phyloP scores from a whole-genome alignment of 2,888 invertebrate genomes.

The Coelopa pilipes region DNA sequence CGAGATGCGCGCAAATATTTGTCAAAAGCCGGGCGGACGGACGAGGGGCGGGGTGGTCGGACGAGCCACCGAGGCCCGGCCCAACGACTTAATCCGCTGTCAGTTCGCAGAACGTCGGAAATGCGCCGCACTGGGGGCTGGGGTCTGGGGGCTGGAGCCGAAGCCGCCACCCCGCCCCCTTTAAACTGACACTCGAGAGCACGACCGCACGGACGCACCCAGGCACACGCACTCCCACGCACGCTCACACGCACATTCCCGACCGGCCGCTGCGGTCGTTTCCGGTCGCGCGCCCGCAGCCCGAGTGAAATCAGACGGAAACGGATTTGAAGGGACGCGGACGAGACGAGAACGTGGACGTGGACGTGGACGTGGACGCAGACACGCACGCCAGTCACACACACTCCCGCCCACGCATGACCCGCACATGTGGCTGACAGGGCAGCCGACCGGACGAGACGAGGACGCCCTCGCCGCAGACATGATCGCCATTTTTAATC shows the following conservation, averaged over 20 bases:
- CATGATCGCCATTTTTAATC: slow-evolving; percentile 10
- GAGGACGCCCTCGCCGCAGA: background rate
- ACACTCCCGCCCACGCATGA: no score
- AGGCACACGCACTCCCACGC: background rate
- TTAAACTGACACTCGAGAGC: background rate
- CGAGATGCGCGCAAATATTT: slow-evolving; percentile 1
- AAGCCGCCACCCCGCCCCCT: background rate
- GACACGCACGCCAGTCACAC: background rate
- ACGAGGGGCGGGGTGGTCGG: no score
- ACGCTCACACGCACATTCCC: background rate
- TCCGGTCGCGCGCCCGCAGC: slow-evolving; percentile 17
- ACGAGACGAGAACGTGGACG: no score
- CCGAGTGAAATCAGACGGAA: slow-evolving; percentile 35
- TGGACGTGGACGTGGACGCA: no score
- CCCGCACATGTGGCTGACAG: no score
- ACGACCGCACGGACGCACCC: background rate
- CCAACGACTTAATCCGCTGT: slow-evolving; percentile 4
- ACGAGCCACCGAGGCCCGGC: no score
- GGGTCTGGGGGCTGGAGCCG: no score
- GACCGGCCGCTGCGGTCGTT: slow-evolving; percentile 19
- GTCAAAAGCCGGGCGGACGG: background rate
- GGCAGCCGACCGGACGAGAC: slow-evolving; percentile 6
- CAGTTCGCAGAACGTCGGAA: background rate
- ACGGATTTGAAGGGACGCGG: slow-evolving; percentile 20
- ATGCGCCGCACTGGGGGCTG: background rate